Evolutionary conservation across 2,113 vertebrate genomes (phyloP).

Genomic region (Mungos mungo): DNA sequence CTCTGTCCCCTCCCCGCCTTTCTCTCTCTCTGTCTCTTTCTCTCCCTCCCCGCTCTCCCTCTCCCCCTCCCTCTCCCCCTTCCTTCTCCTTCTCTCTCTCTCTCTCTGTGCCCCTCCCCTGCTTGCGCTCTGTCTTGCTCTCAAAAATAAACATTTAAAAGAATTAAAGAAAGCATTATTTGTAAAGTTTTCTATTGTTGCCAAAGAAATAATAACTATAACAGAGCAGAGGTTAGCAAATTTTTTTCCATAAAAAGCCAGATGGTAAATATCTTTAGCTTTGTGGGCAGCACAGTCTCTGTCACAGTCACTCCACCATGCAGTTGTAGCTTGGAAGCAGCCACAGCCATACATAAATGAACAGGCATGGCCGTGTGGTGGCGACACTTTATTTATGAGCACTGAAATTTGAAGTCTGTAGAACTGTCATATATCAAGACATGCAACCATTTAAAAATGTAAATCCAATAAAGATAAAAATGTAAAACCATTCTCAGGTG

Average conservation of each 20-base stretch:
- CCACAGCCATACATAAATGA: neutral
- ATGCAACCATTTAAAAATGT: constrained; percentile 27
- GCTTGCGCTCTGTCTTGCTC: too few relatives aligned
- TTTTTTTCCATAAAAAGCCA: neutral
- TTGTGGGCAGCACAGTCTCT: neutral
- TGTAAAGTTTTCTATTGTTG: constrained; percentile 32
- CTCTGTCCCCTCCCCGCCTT: too few relatives aligned
- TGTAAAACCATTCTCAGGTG: neutral
- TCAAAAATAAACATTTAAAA: too few relatives aligned
- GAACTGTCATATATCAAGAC: neutral
- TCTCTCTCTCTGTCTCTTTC: too few relatives aligned
- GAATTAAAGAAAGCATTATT: neutral
- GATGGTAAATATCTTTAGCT: neutral
- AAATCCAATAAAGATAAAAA: neutral
- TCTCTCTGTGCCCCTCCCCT: too few relatives aligned
- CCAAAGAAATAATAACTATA: constrained; percentile 18
- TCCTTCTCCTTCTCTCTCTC: too few relatives aligned
- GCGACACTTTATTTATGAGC: neutral
- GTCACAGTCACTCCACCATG: neutral
- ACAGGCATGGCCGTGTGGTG: neutral
- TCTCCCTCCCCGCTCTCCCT: too few relatives aligned
- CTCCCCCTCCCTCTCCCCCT: too few relatives aligned
- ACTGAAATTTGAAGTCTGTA: constrained; percentile 20
- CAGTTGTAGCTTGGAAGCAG: neutral
- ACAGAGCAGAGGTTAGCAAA: neutral